Percentiles rank a stretch among this genome's conserved stretches.
phyloP scores from a whole-genome alignment of 2,113 vertebrate genomes.

The Nerophis lumbriciformis region DNA sequence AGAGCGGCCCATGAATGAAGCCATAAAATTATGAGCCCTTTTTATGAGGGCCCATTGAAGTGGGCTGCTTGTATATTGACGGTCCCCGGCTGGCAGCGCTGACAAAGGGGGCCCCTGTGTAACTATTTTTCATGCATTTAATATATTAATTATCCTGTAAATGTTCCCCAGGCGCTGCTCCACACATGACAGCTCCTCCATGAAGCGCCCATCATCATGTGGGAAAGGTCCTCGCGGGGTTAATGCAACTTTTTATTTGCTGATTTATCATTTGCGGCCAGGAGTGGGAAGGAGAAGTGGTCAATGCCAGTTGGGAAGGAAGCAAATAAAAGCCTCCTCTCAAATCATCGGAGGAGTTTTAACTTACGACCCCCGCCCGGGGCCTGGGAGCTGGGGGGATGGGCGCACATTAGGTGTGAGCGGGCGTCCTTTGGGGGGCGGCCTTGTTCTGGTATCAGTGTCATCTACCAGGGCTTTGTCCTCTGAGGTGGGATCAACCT shows the following conservation, averaged over 20 bases:
- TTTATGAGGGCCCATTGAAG: conserved; percentile 99
- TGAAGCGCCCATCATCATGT: conserved; percentile 97
- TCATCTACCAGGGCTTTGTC: too few relatives aligned
- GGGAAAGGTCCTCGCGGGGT: conserved; percentile 94
- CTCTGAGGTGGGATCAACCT: too few relatives aligned
- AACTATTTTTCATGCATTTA: conserved; percentile 99
- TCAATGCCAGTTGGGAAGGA: conserved; percentile 73
- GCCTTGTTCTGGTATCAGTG: too few relatives aligned
- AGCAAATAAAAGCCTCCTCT: too few relatives aligned
- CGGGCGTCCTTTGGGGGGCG: too few relatives aligned
- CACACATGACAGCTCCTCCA: conserved; percentile 94
- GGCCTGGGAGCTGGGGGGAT: too few relatives aligned
- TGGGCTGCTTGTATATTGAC: conserved; percentile 99
- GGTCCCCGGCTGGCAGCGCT: conserved; percentile 85
- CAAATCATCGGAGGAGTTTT: too few relatives aligned
- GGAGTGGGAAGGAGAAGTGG: conserved; percentile 53
- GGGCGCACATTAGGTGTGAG: too few relatives aligned
- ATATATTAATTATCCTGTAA: conserved; percentile 99
- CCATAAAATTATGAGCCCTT: conserved; percentile 99
- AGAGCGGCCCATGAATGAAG: conserved; percentile 97
- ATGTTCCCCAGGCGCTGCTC: conserved; percentile 99
- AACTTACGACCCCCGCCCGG: too few relatives aligned
- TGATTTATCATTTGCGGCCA: conserved; percentile 95
- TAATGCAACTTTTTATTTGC: conserved; percentile 99
- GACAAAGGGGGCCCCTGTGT: conserved; percentile 81